Evolutionary conservation across 2,888 invertebrate genomes (phyloP).

Genomic region (Timema cristinae): DNA sequence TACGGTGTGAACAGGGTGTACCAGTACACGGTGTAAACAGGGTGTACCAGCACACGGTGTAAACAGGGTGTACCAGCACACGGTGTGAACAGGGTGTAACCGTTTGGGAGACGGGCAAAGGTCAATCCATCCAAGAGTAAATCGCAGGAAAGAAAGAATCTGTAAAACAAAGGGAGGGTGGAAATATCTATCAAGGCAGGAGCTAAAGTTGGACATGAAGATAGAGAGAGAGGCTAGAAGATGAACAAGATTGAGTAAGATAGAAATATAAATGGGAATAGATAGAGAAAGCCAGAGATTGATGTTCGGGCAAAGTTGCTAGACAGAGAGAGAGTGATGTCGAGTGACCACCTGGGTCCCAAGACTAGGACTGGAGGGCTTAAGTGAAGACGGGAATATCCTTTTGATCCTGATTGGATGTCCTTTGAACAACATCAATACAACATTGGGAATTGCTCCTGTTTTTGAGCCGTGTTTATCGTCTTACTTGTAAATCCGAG

Average conservation of each 20-base stretch:
- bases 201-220: not conserved
- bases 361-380: conserved; percentile 8
- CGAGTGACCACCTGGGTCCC: conserved; percentile 14
- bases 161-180: not conserved
- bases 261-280: not conserved
- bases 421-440: not conserved
- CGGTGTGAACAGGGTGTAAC: too few relatives aligned
- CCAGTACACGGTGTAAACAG: not conserved
- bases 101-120: not conserved
- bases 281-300: not conserved
- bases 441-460: too few relatives aligned
- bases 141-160: not conserved
- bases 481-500: too few relatives aligned
- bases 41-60: not conserved
- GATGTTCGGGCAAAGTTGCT: not conserved
- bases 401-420: conserved; percentile 26
- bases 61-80: not conserved
- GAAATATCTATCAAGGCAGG: not conserved
- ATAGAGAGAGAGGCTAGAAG: not conserved
- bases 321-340: too few relatives aligned
- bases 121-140: not conserved
- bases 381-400: conserved; percentile 14
- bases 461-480: too few relatives aligned
- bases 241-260: not conserved
- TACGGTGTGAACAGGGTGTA: not conserved